Percentiles rank a stretch among this genome's conserved stretches.
These are phyloP conservation scores for Morelia viridis DNA, from an alignment of 2,797 vertebrate genomes.

Conservation along the genomic window DNA sequence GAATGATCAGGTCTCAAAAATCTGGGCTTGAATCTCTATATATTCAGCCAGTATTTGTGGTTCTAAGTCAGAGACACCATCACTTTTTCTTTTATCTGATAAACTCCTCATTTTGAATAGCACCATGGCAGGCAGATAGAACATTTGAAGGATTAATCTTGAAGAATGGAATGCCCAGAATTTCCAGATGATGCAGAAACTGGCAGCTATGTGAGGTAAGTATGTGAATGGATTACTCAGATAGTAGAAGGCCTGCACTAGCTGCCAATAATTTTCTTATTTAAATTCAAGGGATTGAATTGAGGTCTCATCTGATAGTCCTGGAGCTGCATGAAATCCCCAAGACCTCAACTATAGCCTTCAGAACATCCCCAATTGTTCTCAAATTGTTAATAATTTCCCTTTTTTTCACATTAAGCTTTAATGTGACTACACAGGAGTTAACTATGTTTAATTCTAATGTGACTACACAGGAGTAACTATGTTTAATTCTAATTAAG, in stretches of 20 bases:
- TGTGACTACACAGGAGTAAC: neutral
- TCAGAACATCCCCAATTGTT: neutral
- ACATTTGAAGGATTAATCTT: neutral
- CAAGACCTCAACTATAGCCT: neutral
- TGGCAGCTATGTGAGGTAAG: neutral
- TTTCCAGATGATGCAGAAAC: neutral
- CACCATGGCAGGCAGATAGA: neutral
- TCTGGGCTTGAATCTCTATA: neutral
- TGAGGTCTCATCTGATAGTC: neutral
- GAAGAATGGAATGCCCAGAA: neutral
- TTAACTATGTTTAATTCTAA: neutral
- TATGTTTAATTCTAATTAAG: neutral
- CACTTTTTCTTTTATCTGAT: neutral
- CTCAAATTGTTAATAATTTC: neutral
- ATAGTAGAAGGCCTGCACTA: neutral
- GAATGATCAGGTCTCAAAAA: neutral
- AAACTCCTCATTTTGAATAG: too few relatives aligned
- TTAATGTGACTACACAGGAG: neutral
- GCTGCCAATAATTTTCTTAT: neutral
- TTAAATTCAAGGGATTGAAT: neutral
- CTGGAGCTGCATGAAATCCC: neutral
- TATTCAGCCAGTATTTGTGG: neutral
- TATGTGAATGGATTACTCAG: neutral
- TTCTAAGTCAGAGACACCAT: neutral
- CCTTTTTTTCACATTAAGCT: neutral